A percentile compares a stretch with the other conserved stretches of the same genome.
phyloP scores from a whole-genome alignment of 2,113 vertebrate genomes.

The Orcinus orca region DNA sequence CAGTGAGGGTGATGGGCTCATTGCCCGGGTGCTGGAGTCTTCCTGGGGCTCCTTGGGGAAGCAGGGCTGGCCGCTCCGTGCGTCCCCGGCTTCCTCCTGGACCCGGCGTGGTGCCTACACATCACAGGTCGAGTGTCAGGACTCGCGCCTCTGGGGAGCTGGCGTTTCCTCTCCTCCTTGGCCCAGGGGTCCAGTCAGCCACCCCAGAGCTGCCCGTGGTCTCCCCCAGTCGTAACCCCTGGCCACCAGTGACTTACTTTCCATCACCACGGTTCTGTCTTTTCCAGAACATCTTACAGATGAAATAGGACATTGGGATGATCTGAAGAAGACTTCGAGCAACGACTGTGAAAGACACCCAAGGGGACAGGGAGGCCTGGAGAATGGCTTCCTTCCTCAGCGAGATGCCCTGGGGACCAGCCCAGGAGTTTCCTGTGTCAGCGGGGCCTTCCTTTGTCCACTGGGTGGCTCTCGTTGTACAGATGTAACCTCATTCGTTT shows the following conservation, averaged over 20 bases:
- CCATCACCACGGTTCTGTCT: not conserved
- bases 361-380: not conserved
- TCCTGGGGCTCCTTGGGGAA: not conserved
- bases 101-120: accelerated
- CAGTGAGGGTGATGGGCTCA: accelerated
- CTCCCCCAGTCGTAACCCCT: accelerated
- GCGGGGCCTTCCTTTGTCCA: accelerated
- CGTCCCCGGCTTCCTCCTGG: not conserved
- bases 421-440: accelerated
- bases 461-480: accelerated
- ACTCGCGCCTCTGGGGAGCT: not conserved
- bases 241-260: accelerated
- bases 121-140: not conserved
- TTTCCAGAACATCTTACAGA: accelerated
- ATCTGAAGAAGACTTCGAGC: not conserved
- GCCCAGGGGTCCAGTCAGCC: not conserved
- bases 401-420: accelerated
- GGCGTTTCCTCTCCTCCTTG: accelerated
- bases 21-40: no score
- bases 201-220: not conserved
- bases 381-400: accelerated
- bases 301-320: accelerated
- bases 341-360: accelerated
- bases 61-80: not conserved
- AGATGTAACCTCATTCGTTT: accelerated